These are phyloP conservation scores for Bimastos eiseni DNA, from an alignment of 2,888 invertebrate species.

Conservation along the genomic window DNA sequence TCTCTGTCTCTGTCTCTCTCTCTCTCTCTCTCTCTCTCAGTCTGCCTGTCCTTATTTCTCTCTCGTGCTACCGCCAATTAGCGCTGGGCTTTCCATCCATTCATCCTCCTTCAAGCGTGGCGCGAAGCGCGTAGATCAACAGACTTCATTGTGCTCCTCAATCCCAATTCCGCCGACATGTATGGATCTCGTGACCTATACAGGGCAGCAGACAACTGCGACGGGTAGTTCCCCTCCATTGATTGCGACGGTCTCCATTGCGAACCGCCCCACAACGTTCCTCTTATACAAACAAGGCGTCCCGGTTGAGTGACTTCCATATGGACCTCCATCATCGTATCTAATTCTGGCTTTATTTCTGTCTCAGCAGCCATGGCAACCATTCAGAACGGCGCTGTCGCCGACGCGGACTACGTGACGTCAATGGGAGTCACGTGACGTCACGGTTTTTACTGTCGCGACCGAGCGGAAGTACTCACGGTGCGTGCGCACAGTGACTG, in stretches of 20 bases:
- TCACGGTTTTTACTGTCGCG: background rate
- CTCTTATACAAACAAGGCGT: background rate
- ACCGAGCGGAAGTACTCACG: background rate
- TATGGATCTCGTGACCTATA: slow-evolving; percentile 13
- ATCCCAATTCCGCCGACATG: background rate
- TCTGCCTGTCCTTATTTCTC: background rate
- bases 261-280: background rate
- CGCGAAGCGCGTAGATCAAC: background rate
- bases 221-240: background rate
- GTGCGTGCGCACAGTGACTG: background rate
- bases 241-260: background rate
- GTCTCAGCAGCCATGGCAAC: background rate
- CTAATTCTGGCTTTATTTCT: background rate
- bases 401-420: background rate
- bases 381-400: background rate
- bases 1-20: background rate
- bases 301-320: background rate
- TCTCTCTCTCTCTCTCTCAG: background rate
- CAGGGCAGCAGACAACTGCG: background rate
- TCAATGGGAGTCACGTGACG: slow-evolving; percentile 13
- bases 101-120: background rate
- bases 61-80: background rate
- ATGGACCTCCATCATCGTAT: background rate
- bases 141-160: background rate
- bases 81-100: background rate